Base-by-base conservation (phyloP, 2,113 vertebrate species). In the Sclerurus mexicanus region DNA sequence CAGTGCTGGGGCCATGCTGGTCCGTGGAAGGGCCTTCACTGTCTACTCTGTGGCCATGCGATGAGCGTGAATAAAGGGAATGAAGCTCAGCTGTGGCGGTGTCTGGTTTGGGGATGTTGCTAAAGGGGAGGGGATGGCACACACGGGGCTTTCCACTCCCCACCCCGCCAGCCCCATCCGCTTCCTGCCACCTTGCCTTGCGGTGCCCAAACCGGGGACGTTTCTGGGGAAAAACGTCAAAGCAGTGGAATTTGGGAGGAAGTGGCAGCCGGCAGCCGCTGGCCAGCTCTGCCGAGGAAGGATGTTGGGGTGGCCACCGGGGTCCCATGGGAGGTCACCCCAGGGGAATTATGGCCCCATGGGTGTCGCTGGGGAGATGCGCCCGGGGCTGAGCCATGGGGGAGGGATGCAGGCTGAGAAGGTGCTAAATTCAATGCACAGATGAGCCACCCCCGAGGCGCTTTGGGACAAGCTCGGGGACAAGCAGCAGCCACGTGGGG, bases 191-290 rank as follows among this genome's bases (percentile, higher is more conserved):
- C 39, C 90, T 80, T 44, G 56, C 67, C 83, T 83, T 55, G 90
- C 63, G 16, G 87, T 80, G 33, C 71, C 81, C 39, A 8, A 46
- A 20, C 76, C 62, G 89, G 76, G 5, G 85, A 87, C 59, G 87
- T 91, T 95, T 93, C 91, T 88, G 8, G 59, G 63, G 84, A 87
- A 93, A 91, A 95, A 85, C 69, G 87, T 87, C 81, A 89, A 92
- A 71, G 18, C 40, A 6, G 33, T 4, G 37, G 92, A 94, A 84
- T 75, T 37, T 2, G 33, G 72, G 85, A 92, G 46, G 85, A 83
- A 12, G 85, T 50, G 44, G 40, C 4, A 0, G 18, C 39, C 4
- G 0, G 19, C 39, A 44, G n/a, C 77, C 37, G 4, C 67, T 0
- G 13, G 21, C 14, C 12, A 1, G 21, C n/a, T 71, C 27, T 30